phyloP scores from a whole-genome alignment of 30 jellyfish, hydroid and myxozoan genomes.

The Hydra vulgaris region DNA sequence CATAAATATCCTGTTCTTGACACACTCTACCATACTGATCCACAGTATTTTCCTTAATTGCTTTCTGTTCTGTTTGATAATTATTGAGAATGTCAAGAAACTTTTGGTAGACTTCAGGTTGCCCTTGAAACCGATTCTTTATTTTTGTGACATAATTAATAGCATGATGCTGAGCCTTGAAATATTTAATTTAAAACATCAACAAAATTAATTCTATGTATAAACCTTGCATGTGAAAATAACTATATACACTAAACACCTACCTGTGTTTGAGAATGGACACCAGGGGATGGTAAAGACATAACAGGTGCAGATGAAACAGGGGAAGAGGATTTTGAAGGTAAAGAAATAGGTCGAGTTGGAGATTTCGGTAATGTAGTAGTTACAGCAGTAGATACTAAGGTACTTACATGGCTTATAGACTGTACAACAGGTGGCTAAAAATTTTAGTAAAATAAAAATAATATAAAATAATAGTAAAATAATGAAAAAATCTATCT shows the following conservation, averaged over 20 bases:
- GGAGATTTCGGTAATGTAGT: slow-evolving; percentile 39
- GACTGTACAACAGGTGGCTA: slow-evolving; percentile 3
- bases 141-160: slow-evolving; percentile 84
- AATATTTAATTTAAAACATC: neutral
- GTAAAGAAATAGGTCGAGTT: slow-evolving; percentile 28
- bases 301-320: slow-evolving; percentile 39
- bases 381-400: slow-evolving; percentile 20
- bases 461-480: neutral
- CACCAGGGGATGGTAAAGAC: slow-evolving; percentile 67
- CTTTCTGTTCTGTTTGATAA: slow-evolving; percentile 93
- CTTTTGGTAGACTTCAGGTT: slow-evolving; percentile 93
- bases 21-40: slow-evolving; percentile 75
- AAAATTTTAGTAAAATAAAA: neutral
- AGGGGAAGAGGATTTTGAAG: slow-evolving; percentile 39
- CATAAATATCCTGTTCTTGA: slow-evolving; percentile 81
- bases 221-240: no score
- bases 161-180: slow-evolving; percentile 94
- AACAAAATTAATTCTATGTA: no score
- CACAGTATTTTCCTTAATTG: slow-evolving; percentile 76
- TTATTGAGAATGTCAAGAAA: slow-evolving; percentile 76
- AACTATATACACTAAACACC: no score
- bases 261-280: slow-evolving; percentile 86
- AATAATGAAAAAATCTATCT: neutral
- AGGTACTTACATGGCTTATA: slow-evolving; percentile 1
- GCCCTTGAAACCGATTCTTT: slow-evolving; percentile 94